Base-by-base conservation (phyloP, 37 sponge, comb jelly and placozoan species). In the Halisarca cf. caerulea region DNA sequence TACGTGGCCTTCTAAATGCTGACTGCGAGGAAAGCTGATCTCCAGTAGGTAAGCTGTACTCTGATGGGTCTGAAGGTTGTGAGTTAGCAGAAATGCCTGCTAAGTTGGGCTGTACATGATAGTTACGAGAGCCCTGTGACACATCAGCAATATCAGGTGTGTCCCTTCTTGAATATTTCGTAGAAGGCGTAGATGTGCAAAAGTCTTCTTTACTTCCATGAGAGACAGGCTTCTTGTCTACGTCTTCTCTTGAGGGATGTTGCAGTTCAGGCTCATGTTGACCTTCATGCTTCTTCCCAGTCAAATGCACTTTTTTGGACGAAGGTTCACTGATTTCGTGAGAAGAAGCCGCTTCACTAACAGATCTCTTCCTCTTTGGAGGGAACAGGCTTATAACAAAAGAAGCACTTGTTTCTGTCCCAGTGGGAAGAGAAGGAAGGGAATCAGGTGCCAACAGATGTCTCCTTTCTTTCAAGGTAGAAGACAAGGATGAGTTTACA, bases 361-460 rank as follows among this genome's bases (percentile, higher is more conserved):
- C 38, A 5, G 24, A 21, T 23, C 77, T 38, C 45, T 74, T 74
- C 77, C 25, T 74, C 23, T 40, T n/a, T n/a, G 7, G 23, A 44
- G 45, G 20, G 25, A 74, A 74, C 44, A 74, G 77, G 2, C 45
- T n/a, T 7, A 21, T 44, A 5, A 74, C 77, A 74, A 74, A 74
- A 21, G 77, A 74, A 6, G 77, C 77, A 15, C 45, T 43, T 18
- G 77, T 17, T 3, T 6, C 45, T 40, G 2, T 40, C 1, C 35
- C 35, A 9, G 77, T 41, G 42, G 17, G 18, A 11, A 15, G 21
- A 1, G 45, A n/a, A 20, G 77, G 77, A 1, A 74, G 6, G 24
- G 77, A 74, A 11, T 38, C 24, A 40, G 77, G 77, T 25, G 77
- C 77, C 24, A 74, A 40, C 2, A 74, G 7, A 38, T 9, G 38